Conservation (phyloP, 2,113 vertebrate species). For the Podarcis cretensis region DNA sequence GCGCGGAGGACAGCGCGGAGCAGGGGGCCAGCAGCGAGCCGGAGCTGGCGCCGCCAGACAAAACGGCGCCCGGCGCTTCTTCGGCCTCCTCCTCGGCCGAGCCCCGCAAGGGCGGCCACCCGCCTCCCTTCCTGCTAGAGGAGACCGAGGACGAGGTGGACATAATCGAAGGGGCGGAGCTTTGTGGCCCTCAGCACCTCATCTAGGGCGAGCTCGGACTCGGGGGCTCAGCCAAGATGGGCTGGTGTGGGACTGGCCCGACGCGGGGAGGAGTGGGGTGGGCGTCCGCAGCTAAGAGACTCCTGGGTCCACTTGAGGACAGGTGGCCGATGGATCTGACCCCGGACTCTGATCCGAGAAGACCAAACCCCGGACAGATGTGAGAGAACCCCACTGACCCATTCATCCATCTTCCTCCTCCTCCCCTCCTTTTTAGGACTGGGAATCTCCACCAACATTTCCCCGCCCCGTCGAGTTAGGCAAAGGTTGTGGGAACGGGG, state of each 20-base stretch:
- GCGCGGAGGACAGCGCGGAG: slow-evolving; percentile 74
- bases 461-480: background rate
- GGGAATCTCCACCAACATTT: background rate
- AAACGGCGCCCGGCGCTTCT: background rate
- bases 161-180: slow-evolving; percentile 88
- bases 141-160: slow-evolving; percentile 94
- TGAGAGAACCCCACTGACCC: background rate
- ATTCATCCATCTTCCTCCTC: background rate
- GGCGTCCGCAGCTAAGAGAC: background rate
- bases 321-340: background rate
- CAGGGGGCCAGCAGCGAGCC: slow-evolving; percentile 74
- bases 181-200: slow-evolving; percentile 81
- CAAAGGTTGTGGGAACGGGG: background rate
- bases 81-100: slow-evolving; percentile 72
- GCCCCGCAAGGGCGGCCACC: slow-evolving; percentile 59
- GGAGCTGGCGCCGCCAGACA: background rate
- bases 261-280: background rate
- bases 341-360: background rate
- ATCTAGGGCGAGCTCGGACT: slow-evolving; percentile 74
- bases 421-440: background rate
- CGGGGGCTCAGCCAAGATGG: background rate
- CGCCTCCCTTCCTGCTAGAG: slow-evolving; percentile 80
- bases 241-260: too few relatives aligned
- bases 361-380: background rate
- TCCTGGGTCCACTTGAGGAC: background rate